Base-by-base conservation (phyloP, 1,140 invertebrate genomes). In the Notospermus geniculatus region DNA sequence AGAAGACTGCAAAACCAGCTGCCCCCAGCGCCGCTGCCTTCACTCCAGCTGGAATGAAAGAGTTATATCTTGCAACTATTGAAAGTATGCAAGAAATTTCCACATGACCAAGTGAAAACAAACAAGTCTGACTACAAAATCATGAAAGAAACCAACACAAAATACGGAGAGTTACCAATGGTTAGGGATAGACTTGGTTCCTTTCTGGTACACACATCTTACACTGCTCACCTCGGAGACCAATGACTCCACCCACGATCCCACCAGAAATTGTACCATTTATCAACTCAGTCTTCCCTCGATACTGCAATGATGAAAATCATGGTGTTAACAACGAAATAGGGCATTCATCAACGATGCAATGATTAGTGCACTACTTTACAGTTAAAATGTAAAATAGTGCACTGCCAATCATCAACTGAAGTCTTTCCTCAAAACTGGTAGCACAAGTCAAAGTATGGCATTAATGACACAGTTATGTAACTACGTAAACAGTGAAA, bases 191-290 rank as follows among this genome's bases (percentile, higher is more conserved):
- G 39, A 43, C 11, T 43, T 43, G 39, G 39, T 13, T 19, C 11
- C 11, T 13, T 50, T 50, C n/a, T 7, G n/a, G 46, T 7, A 5
- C 25, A 50, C 57, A 63, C 13, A 1, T 15, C 30, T 50, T 46
- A 39, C 54, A 1, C 2, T 29, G 43, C 57, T 68, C 66, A 93
- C 91, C 91, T 88, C 96, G 86, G 54, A 98, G 81, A 36, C 95
- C 96, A 77, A 98, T 91, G n/a, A 97, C 71, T 46, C 94, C 95
- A 63, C 96, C 95, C 45, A 94, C 96, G 53, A 97, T 86, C 54
- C 86, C 95, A 59, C 94, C 95, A 70, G 94, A 92, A 78, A 93
- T 90, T 11, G 93, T 95, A 15, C 93, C 93, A 86, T 98, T 98
- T 73, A 90, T 91, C 92, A 95, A 95, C 78, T 98, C 95, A 52